A percentile compares a stretch with the other conserved stretches of the same genome.
Evolutionary conservation across 2,113 vertebrate genomes (phyloP).

Genomic region (Rhadina sibilatrix): DNA sequence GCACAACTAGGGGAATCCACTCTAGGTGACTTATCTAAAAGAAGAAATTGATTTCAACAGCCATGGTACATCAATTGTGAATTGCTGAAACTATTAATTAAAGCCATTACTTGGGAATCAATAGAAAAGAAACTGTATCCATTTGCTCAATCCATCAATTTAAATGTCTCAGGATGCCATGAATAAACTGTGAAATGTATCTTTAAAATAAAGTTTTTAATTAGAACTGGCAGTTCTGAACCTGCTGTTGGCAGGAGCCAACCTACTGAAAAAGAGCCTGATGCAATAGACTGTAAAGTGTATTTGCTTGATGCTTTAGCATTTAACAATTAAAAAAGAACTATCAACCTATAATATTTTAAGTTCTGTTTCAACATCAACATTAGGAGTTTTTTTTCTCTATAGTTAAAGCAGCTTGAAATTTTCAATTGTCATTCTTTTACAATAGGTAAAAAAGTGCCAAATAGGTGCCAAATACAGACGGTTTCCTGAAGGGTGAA

Average conservation of each 20-base stretch:
- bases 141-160: constrained; percentile 1
- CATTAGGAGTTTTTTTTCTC: background rate
- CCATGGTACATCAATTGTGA: background rate
- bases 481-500: background rate
- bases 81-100: constrained; percentile 1
- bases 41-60: background rate
- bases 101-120: background rate
- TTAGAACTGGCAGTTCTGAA: constrained; percentile 67
- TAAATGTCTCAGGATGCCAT: constrained; percentile 17
- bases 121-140: background rate
- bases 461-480: background rate
- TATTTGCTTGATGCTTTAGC: background rate
- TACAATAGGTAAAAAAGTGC: background rate
- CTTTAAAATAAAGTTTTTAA: constrained; percentile 69
- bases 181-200: constrained; percentile 62
- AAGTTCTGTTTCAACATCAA: constrained; percentile 30
- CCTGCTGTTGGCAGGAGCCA: constrained; percentile 50
- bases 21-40: background rate
- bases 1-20: background rate
- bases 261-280: constrained; percentile 23
- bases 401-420: background rate
- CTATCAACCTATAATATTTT: constrained; percentile 22
- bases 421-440: background rate
- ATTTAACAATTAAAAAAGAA: background rate
- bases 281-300: constrained; percentile 35